Conservation (phyloP, 2,888 invertebrate genomes). For the Pegoplata infirma region DNA sequence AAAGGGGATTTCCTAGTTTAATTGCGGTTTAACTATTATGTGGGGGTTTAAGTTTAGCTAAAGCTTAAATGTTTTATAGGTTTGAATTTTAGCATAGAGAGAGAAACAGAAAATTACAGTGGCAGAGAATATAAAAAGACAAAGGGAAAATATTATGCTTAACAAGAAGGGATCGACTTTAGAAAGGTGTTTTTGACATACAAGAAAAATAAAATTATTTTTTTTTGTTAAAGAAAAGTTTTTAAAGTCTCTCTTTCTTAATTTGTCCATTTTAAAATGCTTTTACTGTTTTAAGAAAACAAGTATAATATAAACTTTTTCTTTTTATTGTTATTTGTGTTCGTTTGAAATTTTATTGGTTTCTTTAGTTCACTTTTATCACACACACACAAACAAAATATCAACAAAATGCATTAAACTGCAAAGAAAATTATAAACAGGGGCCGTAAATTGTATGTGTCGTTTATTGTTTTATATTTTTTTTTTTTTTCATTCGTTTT, state of each 20-base stretch:
- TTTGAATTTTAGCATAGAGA: background rate
- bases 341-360: slow-evolving; percentile 46
- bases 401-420: slow-evolving; percentile 16
- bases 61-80: slow-evolving; percentile 31
- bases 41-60: slow-evolving; percentile 28
- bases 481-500: no score
- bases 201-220: no score
- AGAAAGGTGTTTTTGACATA: no score
- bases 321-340: slow-evolving; percentile 39
- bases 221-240: no score
- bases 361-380: slow-evolving; percentile 8
- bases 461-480: background rate
- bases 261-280: no score
- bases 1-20: slow-evolving; percentile 59
- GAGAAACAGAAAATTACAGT: no score
- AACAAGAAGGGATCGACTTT: no score
- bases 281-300: no score
- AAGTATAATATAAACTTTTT: slow-evolving; percentile 19
- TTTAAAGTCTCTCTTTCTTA: no score
- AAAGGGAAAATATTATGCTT: no score
- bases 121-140: no score
- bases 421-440: background rate
- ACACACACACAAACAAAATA: background rate
- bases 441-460: background rate
- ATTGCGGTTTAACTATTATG: slow-evolving; percentile 57